Conservation (phyloP, 2,113 vertebrate species). For the Bujurquina vittata region DNA sequence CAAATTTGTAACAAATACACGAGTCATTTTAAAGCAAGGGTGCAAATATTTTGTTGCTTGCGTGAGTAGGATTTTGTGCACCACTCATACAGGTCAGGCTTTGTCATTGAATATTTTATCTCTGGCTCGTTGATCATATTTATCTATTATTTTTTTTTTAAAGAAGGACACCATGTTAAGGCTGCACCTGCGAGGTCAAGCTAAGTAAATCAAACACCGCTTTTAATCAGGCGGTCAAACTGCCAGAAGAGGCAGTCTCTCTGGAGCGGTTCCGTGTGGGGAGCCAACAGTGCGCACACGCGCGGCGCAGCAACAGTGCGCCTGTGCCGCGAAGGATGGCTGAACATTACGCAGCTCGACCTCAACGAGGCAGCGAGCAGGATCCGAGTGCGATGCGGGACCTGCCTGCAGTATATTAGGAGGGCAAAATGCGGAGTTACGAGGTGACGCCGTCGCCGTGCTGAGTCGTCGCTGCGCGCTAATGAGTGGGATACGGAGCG, state of each 20-base stretch:
- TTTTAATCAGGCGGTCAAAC: constrained; percentile 30
- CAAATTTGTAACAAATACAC: not conserved
- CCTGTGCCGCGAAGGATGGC: constrained; percentile 56
- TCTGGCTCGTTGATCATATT: not conserved
- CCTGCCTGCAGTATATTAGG: not conserved
- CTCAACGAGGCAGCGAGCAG: constrained; percentile 13
- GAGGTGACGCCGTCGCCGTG: not conserved
- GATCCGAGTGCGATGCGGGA: not conserved
- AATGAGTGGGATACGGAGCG: not conserved
- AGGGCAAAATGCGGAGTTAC: constrained; percentile 18
- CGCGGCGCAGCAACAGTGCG: constrained; percentile 46
- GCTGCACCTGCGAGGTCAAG: not conserved
- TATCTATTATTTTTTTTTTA: not conserved
- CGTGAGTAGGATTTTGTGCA: too few relatives aligned
- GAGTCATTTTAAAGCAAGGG: not conserved
- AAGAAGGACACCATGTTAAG: not conserved
- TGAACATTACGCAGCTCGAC: constrained; percentile 1
- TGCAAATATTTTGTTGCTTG: not conserved
- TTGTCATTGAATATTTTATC: not conserved
- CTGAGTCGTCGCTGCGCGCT: not conserved
- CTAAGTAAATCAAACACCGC: not conserved
- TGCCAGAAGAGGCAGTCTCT: constrained; percentile 24
- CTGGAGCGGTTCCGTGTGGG: not conserved
- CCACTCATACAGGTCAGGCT: not conserved
- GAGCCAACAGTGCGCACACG: constrained; percentile 35